Evolutionary conservation across 2,797 vertebrate genomes (phyloP).

Genomic region (Tauraco hartlaubi): DNA sequence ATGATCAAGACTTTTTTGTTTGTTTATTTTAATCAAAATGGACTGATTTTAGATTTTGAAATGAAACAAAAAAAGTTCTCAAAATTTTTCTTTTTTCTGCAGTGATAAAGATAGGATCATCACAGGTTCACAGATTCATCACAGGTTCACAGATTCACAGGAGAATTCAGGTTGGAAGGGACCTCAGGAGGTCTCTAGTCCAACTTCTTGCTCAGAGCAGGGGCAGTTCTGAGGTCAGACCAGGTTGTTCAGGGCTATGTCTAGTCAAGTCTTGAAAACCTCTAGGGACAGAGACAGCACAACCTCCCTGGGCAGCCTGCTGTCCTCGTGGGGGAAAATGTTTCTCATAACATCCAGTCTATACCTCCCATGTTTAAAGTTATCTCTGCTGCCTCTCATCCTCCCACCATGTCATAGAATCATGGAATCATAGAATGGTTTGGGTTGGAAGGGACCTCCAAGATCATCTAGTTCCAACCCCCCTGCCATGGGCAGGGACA

Average conservation of each 20-base stretch:
- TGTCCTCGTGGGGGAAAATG: background rate
- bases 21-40: background rate
- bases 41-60: background rate
- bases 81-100: background rate
- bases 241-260: too few species aligned
- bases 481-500: too few species aligned
- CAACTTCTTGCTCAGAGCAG: too few species aligned
- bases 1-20: background rate
- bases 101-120: background rate
- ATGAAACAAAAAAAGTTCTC: background rate
- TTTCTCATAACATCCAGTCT: background rate
- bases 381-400: background rate
- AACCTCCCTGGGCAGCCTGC: background rate
- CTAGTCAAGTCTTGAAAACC: background rate
- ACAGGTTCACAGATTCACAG: background rate
- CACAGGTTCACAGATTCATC: background rate
- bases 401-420: background rate
- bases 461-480: too few species aligned
- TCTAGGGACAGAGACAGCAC: background rate
- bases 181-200: background rate
- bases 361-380: background rate
- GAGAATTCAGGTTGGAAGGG: background rate
- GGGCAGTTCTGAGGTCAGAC: background rate
- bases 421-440: too few species aligned
- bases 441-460: too few species aligned